Conservation (phyloP, 2,888 invertebrate genomes). For the Oxycera nigricornis region DNA sequence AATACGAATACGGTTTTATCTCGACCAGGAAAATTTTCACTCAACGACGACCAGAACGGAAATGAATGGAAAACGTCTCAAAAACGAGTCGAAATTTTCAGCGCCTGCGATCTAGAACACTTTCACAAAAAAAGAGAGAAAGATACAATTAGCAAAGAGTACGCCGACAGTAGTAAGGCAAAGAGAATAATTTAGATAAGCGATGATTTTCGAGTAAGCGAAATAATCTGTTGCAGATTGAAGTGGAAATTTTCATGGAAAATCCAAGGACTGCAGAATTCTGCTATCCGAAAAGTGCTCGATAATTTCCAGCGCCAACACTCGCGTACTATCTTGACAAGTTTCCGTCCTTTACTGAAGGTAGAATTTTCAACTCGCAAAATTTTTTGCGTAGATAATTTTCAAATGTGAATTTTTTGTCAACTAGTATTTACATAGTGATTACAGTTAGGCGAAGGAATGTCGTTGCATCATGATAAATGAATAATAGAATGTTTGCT, state of each 20-base stretch:
- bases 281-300: not conserved
- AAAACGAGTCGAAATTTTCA: not conserved
- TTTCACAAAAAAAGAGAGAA: not conserved
- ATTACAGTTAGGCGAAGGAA: conserved; percentile 8
- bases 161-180: not conserved
- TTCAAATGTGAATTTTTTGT: conserved; percentile 17
- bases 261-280: conserved; percentile 4
- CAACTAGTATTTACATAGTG: not conserved
- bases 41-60: not conserved
- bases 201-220: not conserved
- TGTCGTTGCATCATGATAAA: not conserved
- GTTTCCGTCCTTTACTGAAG: conserved; percentile 9
- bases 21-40: conserved; percentile 2
- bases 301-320: not conserved
- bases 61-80: not conserved
- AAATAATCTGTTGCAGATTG: not conserved
- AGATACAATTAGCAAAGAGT: not conserved
- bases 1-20: conserved; percentile 18
- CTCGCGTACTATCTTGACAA: not conserved
- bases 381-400: conserved; percentile 1
- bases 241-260: conserved; percentile 13
- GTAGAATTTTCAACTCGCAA: conserved; percentile 4
- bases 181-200: too few relatives aligned
- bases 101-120: conserved; percentile 29
- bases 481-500: not conserved